These are phyloP conservation scores for Lepidurus arcticus DNA, from an alignment of 1,140 invertebrate species.

Conservation along the genomic window DNA sequence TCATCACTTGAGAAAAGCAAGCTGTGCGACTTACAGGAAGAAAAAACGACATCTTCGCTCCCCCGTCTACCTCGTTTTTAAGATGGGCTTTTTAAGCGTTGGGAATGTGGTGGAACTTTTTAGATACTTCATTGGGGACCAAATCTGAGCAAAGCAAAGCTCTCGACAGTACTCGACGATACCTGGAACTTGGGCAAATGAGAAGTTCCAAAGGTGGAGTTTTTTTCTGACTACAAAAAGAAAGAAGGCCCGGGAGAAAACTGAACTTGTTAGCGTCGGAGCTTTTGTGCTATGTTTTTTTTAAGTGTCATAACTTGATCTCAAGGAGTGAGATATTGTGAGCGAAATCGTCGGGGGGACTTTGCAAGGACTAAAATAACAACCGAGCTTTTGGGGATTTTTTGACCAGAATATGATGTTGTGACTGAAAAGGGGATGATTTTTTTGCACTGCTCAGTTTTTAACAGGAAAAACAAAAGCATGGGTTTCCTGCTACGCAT, in stretches of 20 bases:
- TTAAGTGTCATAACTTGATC: constrained; percentile 22
- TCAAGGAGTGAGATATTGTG: constrained; percentile 1
- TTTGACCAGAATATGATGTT: not conserved
- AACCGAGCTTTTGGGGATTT: not conserved
- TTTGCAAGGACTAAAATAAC: not conserved
- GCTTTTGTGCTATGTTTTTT: not conserved
- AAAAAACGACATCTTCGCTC: not conserved
- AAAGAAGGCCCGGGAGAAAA: too few relatives aligned
- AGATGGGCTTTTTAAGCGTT: not conserved
- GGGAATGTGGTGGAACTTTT: not conserved
- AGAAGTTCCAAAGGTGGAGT: not conserved
- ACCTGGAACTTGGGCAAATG: not conserved
- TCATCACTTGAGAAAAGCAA: not conserved
- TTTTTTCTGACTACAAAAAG: not conserved
- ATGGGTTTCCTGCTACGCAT: not conserved
- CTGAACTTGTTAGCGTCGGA: not conserved
- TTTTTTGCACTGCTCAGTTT: constrained; percentile 22
- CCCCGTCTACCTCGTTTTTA: not conserved
- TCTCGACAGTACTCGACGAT: not conserved
- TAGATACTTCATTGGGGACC: constrained; percentile 1
- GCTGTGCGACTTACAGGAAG: not conserved
- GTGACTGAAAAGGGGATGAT: not conserved
- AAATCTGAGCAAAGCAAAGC: not conserved
- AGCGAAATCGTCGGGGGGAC: not conserved
- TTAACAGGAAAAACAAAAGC: not conserved